Evolutionary conservation across 2,797 vertebrate genomes (phyloP).

Genomic region (Thripadectes ignobilis): DNA sequence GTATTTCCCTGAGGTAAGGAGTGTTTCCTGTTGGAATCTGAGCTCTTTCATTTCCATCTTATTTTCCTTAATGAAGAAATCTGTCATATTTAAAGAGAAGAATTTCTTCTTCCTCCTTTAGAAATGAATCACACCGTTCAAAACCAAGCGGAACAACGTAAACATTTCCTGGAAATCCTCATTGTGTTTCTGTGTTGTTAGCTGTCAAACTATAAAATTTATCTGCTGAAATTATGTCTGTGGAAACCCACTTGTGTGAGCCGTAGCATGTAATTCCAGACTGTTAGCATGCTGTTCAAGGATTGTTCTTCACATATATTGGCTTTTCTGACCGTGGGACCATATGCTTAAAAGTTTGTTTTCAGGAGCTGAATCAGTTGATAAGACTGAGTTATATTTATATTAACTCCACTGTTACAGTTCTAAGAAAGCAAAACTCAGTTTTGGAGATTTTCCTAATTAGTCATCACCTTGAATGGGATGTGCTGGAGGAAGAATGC

Average conservation of each 20-base stretch:
- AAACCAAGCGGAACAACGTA: slow-evolving; percentile 4
- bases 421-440: neutral
- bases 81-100: neutral
- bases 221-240: slow-evolving; percentile 42
- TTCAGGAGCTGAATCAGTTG: slow-evolving; percentile 58
- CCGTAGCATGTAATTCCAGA: slow-evolving; percentile 69
- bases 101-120: neutral
- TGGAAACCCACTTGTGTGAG: slow-evolving; percentile 66
- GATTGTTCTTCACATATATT: slow-evolving; percentile 53
- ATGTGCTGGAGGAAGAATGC: neutral
- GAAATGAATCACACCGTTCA: neutral
- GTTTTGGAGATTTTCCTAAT: slow-evolving; percentile 5
- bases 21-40: neutral
- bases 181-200: slow-evolving; percentile 30
- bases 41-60: neutral
- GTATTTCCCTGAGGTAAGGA: neutral
- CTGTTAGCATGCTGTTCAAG: slow-evolving; percentile 62
- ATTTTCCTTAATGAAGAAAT: neutral
- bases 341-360: slow-evolving; percentile 70
- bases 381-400: slow-evolving; percentile 6
- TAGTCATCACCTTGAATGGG: neutral
- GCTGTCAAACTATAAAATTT: slow-evolving; percentile 50
- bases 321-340: slow-evolving; percentile 53
- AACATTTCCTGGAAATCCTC: slow-evolving; percentile 49
- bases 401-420: neutral